phyloP scores from a whole-genome alignment of 2,888 invertebrate species.

The Agonopterix subpropinquella region DNA sequence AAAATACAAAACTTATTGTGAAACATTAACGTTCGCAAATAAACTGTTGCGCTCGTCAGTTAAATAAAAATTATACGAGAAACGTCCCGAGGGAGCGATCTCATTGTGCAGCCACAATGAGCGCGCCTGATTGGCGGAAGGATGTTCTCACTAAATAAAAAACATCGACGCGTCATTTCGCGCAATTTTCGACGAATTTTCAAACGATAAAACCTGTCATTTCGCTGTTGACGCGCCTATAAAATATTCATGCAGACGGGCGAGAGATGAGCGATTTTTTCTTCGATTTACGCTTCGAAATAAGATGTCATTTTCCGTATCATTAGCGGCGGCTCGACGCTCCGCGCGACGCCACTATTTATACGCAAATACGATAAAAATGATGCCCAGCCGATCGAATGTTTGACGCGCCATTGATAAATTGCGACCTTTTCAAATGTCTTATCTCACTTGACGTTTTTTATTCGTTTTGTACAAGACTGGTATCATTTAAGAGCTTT shows the following conservation, averaged over 20 bases:
- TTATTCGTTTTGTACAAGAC: slow-evolving; percentile 35
- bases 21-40: slow-evolving; percentile 36
- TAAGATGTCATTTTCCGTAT: slow-evolving; percentile 77
- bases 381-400: slow-evolving; percentile 70
- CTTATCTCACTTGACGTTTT: slow-evolving; percentile 44
- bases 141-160: slow-evolving; percentile 75
- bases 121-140: slow-evolving; percentile 74
- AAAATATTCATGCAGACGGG: slow-evolving; percentile 74
- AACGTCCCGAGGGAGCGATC: slow-evolving; percentile 56
- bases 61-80: slow-evolving; percentile 67
- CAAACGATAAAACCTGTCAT: slow-evolving; percentile 77
- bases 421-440: slow-evolving; percentile 66
- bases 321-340: slow-evolving; percentile 71
- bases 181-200: slow-evolving; percentile 73
- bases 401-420: slow-evolving; percentile 73
- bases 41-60: slow-evolving; percentile 65
- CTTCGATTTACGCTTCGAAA: slow-evolving; percentile 74
- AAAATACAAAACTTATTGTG: neutral
- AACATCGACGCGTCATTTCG: slow-evolving; percentile 75
- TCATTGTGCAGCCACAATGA: slow-evolving; percentile 69
- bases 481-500: slow-evolving; percentile 18
- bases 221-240: slow-evolving; percentile 75
- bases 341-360: slow-evolving; percentile 66
- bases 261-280: slow-evolving; percentile 74
- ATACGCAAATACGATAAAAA: slow-evolving; percentile 75